These are phyloP conservation scores for Tipula confusa DNA, from an alignment of 2,888 invertebrate species.

Conservation along the genomic window DNA sequence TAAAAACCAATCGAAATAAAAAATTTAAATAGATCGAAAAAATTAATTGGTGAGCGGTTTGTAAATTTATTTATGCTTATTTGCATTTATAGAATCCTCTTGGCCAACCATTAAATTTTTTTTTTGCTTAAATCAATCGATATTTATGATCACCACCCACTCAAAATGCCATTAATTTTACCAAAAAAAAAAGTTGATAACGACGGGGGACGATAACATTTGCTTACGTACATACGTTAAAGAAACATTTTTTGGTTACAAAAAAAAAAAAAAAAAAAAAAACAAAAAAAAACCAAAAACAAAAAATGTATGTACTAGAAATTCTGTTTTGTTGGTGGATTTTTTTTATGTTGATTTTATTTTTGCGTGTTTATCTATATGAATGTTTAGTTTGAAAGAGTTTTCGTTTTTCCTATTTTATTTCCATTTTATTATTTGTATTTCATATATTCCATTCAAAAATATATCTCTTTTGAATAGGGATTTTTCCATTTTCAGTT, in stretches of 20 bases:
- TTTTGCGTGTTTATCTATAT: constrained; percentile 8
- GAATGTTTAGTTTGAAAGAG: neutral
- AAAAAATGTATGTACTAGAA: neutral
- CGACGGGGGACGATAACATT: neutral
- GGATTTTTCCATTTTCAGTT: neutral
- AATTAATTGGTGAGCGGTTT: neutral
- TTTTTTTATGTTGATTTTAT: neutral
- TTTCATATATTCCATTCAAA: neutral
- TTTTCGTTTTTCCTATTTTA: neutral
- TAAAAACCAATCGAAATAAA: neutral
- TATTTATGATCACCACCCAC: neutral
- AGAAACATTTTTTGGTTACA: neutral
- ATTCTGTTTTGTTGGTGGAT: neutral
- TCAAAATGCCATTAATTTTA: neutral
- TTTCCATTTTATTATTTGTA: neutral
- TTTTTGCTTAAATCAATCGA: neutral
- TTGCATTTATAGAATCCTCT: neutral
- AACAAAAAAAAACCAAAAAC: too few relatives aligned
- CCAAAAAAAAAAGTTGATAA: neutral
- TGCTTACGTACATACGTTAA: neutral
- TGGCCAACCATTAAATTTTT: neutral
- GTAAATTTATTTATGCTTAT: neutral
- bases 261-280: too few relatives aligned
- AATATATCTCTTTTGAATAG: neutral
- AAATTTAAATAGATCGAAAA: neutral